A percentile compares a stretch with the other conserved stretches of the same genome.
Evolutionary conservation across 2,113 vertebrate genomes (phyloP).

Genomic region (Sapajus apella): DNA sequence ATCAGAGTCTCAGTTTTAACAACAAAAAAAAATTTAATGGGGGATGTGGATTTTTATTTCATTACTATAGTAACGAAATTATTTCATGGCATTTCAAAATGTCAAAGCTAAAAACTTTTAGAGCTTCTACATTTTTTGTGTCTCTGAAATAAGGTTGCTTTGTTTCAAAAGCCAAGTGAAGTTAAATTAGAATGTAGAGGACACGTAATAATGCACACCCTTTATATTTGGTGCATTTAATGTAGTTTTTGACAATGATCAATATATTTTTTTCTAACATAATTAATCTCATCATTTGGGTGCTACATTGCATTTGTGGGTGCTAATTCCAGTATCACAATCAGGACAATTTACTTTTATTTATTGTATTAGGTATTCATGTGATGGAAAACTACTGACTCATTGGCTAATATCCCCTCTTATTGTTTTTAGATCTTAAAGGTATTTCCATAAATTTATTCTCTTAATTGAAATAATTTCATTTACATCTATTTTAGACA

Average conservation of each 20-base stretch:
- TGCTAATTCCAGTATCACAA: not conserved
- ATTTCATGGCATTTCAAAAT: not conserved
- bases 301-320: not conserved
- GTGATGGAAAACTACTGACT: not conserved
- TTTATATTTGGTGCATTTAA: not conserved
- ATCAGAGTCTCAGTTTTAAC: not conserved
- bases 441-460: not conserved
- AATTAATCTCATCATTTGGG: not conserved
- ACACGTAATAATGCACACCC: not conserved
- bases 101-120: not conserved
- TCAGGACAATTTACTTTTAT: not conserved
- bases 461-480: not conserved
- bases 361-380: not conserved
- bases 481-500: not conserved
- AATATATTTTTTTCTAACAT: not conserved
- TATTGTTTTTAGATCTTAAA: not conserved
- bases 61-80: not conserved
- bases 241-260: not conserved
- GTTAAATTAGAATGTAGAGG: not conserved
- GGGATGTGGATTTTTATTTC: not conserved
- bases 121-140: not conserved
- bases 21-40: not conserved
- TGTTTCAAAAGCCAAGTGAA: not conserved
- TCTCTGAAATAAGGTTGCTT: constrained; percentile 3
- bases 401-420: not conserved